Percentiles rank a stretch among this genome's conserved stretches.
phyloP scores from a whole-genome alignment of 2,113 vertebrate species.

The Gymnorhina tibicen region DNA sequence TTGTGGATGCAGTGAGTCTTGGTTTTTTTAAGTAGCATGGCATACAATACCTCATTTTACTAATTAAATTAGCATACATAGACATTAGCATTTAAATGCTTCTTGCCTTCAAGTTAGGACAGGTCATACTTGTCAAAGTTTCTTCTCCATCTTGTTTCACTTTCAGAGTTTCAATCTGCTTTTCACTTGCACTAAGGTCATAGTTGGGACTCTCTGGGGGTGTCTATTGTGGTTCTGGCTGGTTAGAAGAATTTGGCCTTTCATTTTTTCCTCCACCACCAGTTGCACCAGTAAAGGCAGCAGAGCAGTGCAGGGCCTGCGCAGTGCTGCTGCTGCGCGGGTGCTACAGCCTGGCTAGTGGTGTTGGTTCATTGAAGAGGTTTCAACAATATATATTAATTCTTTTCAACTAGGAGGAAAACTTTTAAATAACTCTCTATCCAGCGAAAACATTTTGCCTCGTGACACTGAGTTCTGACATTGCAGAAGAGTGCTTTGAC shows the following conservation, averaged over 20 bases:
- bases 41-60: background rate
- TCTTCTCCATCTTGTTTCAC: background rate
- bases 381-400: background rate
- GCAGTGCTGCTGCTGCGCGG: background rate
- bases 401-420: background rate
- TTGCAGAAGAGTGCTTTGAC: background rate
- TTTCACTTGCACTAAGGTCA: background rate
- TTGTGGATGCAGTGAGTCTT: background rate
- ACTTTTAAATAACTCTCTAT: background rate
- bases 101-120: background rate
- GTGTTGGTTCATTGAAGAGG: background rate
- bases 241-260: background rate
- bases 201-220: background rate
- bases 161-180: background rate
- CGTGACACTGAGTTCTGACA: background rate
- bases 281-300: background rate
- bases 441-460: background rate
- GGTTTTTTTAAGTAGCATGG: background rate
- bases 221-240: background rate
- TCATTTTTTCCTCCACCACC: background rate
- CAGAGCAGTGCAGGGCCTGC: background rate
- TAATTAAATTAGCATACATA: background rate
- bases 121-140: background rate
- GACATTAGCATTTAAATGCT: background rate
- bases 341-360: background rate